Evolutionary conservation across 2,797 vertebrate species (phyloP).

Genomic region (Denticeps clupeoides): DNA sequence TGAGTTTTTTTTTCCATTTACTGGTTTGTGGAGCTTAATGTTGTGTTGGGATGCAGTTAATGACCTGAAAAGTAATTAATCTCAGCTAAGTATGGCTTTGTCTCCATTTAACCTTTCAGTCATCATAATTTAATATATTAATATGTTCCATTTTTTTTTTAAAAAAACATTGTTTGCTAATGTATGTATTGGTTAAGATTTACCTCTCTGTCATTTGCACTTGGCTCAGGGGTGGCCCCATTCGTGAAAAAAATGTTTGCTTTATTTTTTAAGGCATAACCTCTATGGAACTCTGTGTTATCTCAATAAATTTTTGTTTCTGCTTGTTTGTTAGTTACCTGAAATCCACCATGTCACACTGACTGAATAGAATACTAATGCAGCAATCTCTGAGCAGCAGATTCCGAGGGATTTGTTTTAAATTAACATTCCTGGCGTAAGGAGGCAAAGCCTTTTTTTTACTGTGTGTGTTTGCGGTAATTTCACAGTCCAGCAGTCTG

Average conservation of each 20-base stretch:
- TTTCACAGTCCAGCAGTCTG: slow-evolving; percentile 43
- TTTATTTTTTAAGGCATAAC: slow-evolving; percentile 17
- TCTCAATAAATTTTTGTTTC: slow-evolving; percentile 6
- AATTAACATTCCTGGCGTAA: slow-evolving; percentile 41
- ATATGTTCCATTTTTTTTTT: slow-evolving; percentile 13
- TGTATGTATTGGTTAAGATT: slow-evolving; percentile 2
- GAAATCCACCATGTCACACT: background rate
- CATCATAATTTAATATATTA: slow-evolving; percentile 23
- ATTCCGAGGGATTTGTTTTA: slow-evolving; percentile 31
- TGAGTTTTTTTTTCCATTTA: too few relatives aligned
- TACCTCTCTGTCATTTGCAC: slow-evolving; percentile 5
- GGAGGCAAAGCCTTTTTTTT: slow-evolving; percentile 18
- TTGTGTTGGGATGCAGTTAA: too few relatives aligned
- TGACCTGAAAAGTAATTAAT: slow-evolving; percentile 24
- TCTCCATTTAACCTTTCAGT: slow-evolving; percentile 21
- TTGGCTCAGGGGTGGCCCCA: slow-evolving; percentile 23
- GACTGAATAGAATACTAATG: slow-evolving; percentile 30
- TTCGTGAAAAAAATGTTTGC: slow-evolving; percentile 22
- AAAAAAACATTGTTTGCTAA: slow-evolving; percentile 6
- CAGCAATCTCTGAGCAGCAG: slow-evolving; percentile 28
- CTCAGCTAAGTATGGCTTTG: slow-evolving; percentile 37
- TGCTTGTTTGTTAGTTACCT: background rate
- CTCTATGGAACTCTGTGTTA: slow-evolving; percentile 28
- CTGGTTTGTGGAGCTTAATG: too few relatives aligned
- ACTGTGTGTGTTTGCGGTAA: slow-evolving; percentile 41